phyloP scores from a whole-genome alignment of 2,888 invertebrate species.

The Mythimna loreyi region DNA sequence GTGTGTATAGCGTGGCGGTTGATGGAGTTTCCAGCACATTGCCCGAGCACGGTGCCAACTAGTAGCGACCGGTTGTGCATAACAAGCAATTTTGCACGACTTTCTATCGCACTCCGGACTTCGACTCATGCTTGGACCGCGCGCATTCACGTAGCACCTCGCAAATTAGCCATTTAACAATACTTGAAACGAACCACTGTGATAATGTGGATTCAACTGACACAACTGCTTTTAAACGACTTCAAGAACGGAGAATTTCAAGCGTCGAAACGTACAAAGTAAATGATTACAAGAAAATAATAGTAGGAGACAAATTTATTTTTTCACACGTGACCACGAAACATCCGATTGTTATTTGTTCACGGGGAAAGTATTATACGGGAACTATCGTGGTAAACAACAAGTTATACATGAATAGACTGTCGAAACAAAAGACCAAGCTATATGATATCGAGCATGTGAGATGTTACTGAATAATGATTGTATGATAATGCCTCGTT shows the following conservation, averaged over 20 bases:
- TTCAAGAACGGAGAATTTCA: constrained; percentile 8
- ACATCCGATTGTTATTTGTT: constrained; percentile 51
- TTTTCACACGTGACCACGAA: constrained; percentile 40
- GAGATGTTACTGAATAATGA: constrained; percentile 83
- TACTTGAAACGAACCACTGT: constrained; percentile 45
- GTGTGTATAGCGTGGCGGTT: constrained; percentile 67
- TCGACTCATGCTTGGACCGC: constrained; percentile 30
- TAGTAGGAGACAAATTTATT: constrained; percentile 23
- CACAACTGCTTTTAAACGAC: constrained; percentile 14
- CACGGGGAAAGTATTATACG: constrained; percentile 49
- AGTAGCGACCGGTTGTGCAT: constrained; percentile 63
- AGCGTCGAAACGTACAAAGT: constrained; percentile 12
- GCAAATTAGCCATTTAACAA: constrained; percentile 47
- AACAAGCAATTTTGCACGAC: constrained; percentile 81
- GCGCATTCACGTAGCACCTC: constrained; percentile 44
- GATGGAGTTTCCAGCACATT: constrained; percentile 73
- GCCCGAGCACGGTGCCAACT: constrained; percentile 66
- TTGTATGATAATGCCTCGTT: constrained; percentile 81
- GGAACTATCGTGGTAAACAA: constrained; percentile 51
- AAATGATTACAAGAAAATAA: constrained; percentile 37
- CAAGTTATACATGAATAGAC: constrained; percentile 67
- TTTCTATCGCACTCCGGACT: constrained; percentile 73
- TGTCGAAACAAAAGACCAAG: constrained; percentile 78
- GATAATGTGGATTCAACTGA: constrained; percentile 52
- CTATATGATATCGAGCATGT: constrained; percentile 77